phyloP scores from a whole-genome alignment of 1,140 invertebrate genomes.

The Condylostylus longicornis region DNA sequence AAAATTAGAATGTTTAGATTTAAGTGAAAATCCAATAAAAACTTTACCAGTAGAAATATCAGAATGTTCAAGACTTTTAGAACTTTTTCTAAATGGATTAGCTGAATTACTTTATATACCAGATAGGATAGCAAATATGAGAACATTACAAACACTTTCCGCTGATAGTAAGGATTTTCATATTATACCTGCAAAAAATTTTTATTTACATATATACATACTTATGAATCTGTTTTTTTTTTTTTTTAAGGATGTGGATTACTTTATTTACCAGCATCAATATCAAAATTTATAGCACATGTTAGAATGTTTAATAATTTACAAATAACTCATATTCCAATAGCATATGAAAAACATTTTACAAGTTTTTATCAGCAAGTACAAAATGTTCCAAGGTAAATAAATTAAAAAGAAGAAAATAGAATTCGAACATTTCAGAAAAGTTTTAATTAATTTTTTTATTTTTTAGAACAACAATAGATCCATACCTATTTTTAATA shows the following conservation, averaged over 20 bases:
- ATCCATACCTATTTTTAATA: slow-evolving; percentile 15
- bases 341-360: slow-evolving; percentile 26
- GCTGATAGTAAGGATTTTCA: slow-evolving; percentile 23
- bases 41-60: slow-evolving; percentile 23
- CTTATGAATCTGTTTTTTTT: not conserved
- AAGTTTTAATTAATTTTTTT: not conserved
- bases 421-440: not conserved
- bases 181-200: not conserved
- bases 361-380: slow-evolving; percentile 26
- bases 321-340: slow-evolving; percentile 25
- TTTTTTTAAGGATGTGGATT: slow-evolving; percentile 20
- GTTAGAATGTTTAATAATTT: slow-evolving; percentile 30
- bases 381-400: slow-evolving; percentile 18
- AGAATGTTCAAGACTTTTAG: slow-evolving; percentile 23
- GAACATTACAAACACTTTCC: slow-evolving; percentile 21
- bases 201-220: not conserved
- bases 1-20: slow-evolving; percentile 22
- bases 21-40: slow-evolving; percentile 23
- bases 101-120: slow-evolving; percentile 22
- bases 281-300: slow-evolving; percentile 26
- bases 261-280: slow-evolving; percentile 24
- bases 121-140: slow-evolving; percentile 24
- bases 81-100: slow-evolving; percentile 29
- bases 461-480: slow-evolving; percentile 2
- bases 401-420: not conserved